Percentiles rank a stretch among this genome's conserved stretches.
These are phyloP conservation scores for Hyposoter dolosus DNA, from an alignment of 2,888 invertebrate species.

Conservation along the genomic window DNA sequence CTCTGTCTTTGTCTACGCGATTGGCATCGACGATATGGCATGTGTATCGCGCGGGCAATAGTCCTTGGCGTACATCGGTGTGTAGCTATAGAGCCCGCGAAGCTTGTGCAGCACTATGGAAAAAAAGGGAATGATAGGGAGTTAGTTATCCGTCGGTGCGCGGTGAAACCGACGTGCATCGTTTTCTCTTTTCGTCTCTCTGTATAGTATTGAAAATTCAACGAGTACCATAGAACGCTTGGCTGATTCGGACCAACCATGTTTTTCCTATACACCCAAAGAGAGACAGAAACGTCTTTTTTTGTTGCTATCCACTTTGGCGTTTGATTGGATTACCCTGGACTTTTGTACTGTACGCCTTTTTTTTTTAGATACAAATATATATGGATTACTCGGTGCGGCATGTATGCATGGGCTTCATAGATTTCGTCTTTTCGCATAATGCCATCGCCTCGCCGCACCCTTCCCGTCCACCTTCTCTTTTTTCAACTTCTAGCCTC, in stretches of 20 bases:
- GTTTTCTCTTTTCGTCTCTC: constrained; percentile 49
- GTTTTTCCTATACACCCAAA: constrained; percentile 16
- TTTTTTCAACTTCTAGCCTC: constrained; percentile 26
- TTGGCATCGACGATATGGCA: constrained; percentile 49
- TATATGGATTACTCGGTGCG: constrained; percentile 2
- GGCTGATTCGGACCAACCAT: constrained; percentile 60
- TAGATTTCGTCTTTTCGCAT: constrained; percentile 75
- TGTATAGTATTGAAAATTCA: constrained; percentile 65
- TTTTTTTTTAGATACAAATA: constrained; percentile 1
- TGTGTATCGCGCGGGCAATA: constrained; percentile 40
- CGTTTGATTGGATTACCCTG: constrained; percentile 82
- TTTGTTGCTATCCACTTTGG: constrained; percentile 81
- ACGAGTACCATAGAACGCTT: constrained; percentile 61
- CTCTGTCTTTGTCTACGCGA: constrained; percentile 25
- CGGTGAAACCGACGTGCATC: constrained; percentile 53
- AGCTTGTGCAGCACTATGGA: constrained; percentile 5
- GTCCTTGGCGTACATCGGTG: constrained; percentile 33
- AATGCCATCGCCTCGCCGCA: constrained; percentile 70
- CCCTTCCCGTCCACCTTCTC: constrained; percentile 28
- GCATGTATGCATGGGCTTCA: constrained; percentile 56
- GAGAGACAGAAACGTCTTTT: constrained; percentile 77
- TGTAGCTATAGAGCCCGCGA: constrained; percentile 30
- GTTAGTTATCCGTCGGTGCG: constrained; percentile 67
- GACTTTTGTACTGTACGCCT: constrained; percentile 56
- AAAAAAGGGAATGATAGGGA: constrained; percentile 48